phyloP scores from a whole-genome alignment of 1,140 invertebrate species.

The Drosophila pseudoananassae region DNA sequence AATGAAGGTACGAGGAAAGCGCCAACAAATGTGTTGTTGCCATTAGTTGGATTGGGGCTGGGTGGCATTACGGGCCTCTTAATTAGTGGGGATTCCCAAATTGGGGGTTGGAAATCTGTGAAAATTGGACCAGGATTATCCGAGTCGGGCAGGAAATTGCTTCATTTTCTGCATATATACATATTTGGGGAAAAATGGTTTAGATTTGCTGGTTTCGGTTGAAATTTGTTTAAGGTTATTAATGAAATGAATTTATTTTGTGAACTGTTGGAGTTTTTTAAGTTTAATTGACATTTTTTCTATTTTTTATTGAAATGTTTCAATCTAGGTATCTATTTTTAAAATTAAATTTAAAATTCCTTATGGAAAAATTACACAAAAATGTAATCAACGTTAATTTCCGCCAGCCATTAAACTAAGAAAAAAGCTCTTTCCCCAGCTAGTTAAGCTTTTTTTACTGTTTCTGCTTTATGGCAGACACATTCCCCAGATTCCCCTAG shows the following conservation, averaged over 20 bases:
- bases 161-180: constrained; percentile 8
- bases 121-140: constrained; percentile 5
- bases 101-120: constrained; percentile 6
- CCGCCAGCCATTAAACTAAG: constrained; percentile 13
- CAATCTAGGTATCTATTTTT: no score
- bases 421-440: constrained; percentile 10
- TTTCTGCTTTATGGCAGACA: constrained; percentile 18
- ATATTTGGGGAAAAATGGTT: constrained; percentile 1
- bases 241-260: neutral
- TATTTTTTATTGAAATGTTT: no score
- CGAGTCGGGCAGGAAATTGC: neutral
- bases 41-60: constrained; percentile 20
- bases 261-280: no score
- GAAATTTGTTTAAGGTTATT: neutral
- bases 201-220: no score
- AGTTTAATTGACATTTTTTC: no score
- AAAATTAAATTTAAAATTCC: neutral
- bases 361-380: neutral
- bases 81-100: constrained; percentile 2
- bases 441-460: constrained; percentile 41
- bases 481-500: constrained; percentile 22
- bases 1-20: constrained; percentile 29
- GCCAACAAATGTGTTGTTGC: constrained; percentile 26
- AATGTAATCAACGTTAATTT: constrained; percentile 31
- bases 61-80: constrained; percentile 1